phyloP scores from a whole-genome alignment of 2,113 vertebrate genomes.

The cattle (Bos taurus) region DNA sequence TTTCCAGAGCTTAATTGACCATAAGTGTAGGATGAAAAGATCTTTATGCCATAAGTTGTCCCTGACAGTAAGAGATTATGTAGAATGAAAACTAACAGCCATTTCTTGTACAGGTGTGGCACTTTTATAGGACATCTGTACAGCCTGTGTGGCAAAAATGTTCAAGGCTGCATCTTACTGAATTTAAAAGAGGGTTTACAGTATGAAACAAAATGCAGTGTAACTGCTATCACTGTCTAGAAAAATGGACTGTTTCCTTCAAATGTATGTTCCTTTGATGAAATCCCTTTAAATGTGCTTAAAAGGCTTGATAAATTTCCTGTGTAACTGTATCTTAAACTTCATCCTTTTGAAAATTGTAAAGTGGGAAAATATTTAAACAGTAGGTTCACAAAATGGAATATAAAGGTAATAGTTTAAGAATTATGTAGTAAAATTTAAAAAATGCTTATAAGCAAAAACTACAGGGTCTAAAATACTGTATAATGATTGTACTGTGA shows the following conservation, averaged over 20 bases:
- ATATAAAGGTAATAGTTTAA: not conserved
- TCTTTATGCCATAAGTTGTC: not conserved
- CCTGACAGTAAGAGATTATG: not conserved
- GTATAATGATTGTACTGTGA: not conserved
- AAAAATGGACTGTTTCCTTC: not conserved
- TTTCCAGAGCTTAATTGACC: not conserved
- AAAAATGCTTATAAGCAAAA: constrained; percentile 12
- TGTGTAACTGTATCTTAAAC: not conserved
- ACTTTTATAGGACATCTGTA: not conserved
- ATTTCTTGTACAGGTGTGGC: not conserved
- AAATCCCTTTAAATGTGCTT: constrained; percentile 11
- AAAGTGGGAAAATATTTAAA: constrained; percentile 5
- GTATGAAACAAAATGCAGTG: not conserved
- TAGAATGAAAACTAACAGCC: not conserved
- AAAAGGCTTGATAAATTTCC: not conserved
- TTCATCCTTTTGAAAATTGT: not conserved
- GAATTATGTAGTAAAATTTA: not conserved
- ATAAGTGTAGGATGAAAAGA: not conserved
- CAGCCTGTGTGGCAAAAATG: not conserved
- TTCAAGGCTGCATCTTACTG: not conserved
- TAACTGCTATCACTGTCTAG: not conserved
- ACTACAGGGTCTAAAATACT: not conserved
- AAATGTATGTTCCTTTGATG: not conserved
- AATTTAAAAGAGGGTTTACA: not conserved
- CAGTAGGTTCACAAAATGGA: not conserved